Conservation (phyloP, 2,888 invertebrate genomes). For the Lasioglossum figueresi region DNA sequence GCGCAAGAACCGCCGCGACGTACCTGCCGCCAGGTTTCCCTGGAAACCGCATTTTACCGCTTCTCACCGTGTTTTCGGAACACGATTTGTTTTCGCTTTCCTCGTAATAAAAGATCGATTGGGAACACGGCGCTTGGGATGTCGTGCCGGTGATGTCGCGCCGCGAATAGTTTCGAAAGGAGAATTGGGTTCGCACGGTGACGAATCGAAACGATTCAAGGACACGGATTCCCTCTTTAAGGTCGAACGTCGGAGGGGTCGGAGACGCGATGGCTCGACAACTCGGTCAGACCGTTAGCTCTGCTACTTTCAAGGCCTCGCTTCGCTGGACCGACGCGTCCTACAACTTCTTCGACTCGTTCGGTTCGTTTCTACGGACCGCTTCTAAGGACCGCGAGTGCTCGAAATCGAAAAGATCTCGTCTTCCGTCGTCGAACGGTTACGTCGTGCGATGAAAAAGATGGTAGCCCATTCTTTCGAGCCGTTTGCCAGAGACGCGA, state of each 20-base stretch:
- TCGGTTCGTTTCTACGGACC: slow-evolving; percentile 15
- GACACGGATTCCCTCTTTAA: slow-evolving; percentile 70
- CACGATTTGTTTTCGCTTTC: slow-evolving; percentile 9
- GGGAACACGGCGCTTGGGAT: neutral
- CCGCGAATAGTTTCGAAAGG: slow-evolving; percentile 41
- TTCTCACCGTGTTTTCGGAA: neutral
- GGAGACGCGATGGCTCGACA: slow-evolving; percentile 63
- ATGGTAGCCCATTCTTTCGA: neutral
- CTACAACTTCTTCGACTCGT: slow-evolving; percentile 34
- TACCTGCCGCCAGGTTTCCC: neutral
- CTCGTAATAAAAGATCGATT: neutral
- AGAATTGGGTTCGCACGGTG: slow-evolving; percentile 49
- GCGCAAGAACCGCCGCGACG: neutral
- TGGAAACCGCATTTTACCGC: neutral
- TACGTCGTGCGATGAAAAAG: neutral
- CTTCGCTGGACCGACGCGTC: slow-evolving; percentile 47
- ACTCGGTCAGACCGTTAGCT: slow-evolving; percentile 80
- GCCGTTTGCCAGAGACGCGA: neutral
- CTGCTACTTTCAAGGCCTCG: slow-evolving; percentile 60
- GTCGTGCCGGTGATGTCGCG: neutral
- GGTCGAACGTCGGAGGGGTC: slow-evolving; percentile 62
- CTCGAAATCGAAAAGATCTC: neutral
- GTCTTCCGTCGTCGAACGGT: slow-evolving; percentile 9
- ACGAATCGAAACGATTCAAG: slow-evolving; percentile 70
- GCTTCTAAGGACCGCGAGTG: too few species aligned